Evolutionary conservation across 1,140 invertebrate genomes (phyloP), one percentile per base, ranked within the genome.

Genomic region (Sarcophaga bullata): DNA sequence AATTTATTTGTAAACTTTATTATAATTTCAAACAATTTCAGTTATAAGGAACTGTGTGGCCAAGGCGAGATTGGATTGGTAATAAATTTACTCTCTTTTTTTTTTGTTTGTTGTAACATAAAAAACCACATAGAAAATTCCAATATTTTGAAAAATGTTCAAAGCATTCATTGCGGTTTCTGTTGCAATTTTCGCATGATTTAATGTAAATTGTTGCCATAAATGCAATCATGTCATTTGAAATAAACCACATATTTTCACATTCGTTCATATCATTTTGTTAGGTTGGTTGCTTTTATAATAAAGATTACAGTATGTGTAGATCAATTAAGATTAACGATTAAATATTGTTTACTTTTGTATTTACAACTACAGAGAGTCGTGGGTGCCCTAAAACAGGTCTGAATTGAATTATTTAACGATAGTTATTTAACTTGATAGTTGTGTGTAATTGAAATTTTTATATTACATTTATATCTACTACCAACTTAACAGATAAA

Each of bases 101-200:
- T 10, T 52, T 52, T 52, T 68, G 19, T 68, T 6, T 50, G 11
- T 50, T 50, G n/a, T 9, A 68, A 68, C 5, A 17, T 58, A 58
- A n/a, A 58, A n/a, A 58, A 58, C 7, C 7, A 58, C 15, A n/a
- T n/a, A 58, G 11, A 58, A 58, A 37, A 58, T 58, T 58, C 54
- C 54, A 58, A 58, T n/a, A n/a, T 58, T 58, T 58, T 58, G 54
- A 58, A 58, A 58, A n/a, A 13, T n/a, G 15, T 58, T 58, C 15
- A 58, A 58, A n/a, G 54, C 13, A 58, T 13, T 58, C n/a, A 6
- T 58, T 13, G 54, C 7, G 54, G 54, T 58, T 58, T 5, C 17
- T 17, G 62, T 25, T 68, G 62, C 17, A 68, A 68, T 68, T 6
- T 68, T 68, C 62, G 62, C 62, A 68, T 68, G 62, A 68, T 68